Percentiles rank a stretch among this genome's conserved stretches.
Evolutionary conservation across 2,113 vertebrate species (phyloP).

Genomic region (Drymodes brunneopygia): DNA sequence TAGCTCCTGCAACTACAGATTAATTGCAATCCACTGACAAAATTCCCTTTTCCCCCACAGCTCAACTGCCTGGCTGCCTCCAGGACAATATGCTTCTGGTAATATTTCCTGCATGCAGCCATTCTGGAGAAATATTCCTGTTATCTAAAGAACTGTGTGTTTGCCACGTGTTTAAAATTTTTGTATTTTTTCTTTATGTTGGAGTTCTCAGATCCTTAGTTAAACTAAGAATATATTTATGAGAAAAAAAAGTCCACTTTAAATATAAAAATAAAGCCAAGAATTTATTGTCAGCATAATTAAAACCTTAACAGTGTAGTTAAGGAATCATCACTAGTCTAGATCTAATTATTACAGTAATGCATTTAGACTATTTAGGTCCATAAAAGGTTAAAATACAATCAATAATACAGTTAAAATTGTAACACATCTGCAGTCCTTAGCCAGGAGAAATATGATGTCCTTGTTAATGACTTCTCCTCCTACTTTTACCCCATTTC

Average conservation of each 20-base stretch:
- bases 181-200: not conserved
- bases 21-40: not conserved
- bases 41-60: not conserved
- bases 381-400: not conserved
- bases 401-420: not conserved
- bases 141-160: not conserved
- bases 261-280: not conserved
- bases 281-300: not conserved
- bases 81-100: not conserved
- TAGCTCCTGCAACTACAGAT: not conserved
- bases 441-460: not conserved
- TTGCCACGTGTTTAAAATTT: not conserved
- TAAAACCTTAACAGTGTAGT: not conserved
- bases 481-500: not conserved
- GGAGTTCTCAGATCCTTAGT: not conserved
- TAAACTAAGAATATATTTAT: not conserved
- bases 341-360: not conserved
- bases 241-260: fast-evolving
- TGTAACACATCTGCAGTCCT: not conserved
- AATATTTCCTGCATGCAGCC: not conserved
- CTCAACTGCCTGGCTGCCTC: not conserved
- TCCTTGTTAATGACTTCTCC: not conserved
- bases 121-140: not conserved
- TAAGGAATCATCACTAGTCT: not conserved
- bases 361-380: not conserved